Evolutionary conservation across 2,888 invertebrate species (phyloP).

Genomic region (Ophraella communa): DNA sequence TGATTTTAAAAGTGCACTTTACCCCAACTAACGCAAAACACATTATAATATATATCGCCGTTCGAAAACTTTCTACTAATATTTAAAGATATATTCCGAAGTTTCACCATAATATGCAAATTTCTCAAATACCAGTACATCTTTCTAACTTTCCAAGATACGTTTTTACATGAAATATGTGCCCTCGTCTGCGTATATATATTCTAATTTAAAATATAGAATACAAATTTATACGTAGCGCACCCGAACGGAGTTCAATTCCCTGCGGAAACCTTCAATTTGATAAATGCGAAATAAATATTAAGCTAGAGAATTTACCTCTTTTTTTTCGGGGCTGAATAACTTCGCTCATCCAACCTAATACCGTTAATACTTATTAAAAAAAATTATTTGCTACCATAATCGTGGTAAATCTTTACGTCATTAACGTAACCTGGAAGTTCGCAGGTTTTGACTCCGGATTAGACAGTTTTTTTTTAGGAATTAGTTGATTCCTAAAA

Average conservation of each 20-base stretch:
- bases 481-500: no score
- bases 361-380: slow-evolving; percentile 45
- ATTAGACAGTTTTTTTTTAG: no score
- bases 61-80: slow-evolving; percentile 48
- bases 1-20: slow-evolving; percentile 44
- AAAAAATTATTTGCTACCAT: slow-evolving; percentile 49
- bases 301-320: slow-evolving; percentile 58
- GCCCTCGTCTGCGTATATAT: slow-evolving; percentile 58
- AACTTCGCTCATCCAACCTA: slow-evolving; percentile 22
- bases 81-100: slow-evolving; percentile 53
- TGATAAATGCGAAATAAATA: slow-evolving; percentile 61
- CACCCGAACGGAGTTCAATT: slow-evolving; percentile 56
- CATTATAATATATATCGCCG: slow-evolving; percentile 40
- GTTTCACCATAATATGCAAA: slow-evolving; percentile 59
- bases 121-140: slow-evolving; percentile 55
- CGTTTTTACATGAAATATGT: slow-evolving; percentile 61
- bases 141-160: slow-evolving; percentile 56
- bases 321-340: slow-evolving; percentile 34
- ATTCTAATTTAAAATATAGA: slow-evolving; percentile 63
- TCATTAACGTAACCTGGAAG: no score
- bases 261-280: slow-evolving; percentile 59
- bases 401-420: no score
- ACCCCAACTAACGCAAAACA: slow-evolving; percentile 45
- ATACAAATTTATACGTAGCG: slow-evolving; percentile 60
- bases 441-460: no score